Evolutionary conservation across 2,797 vertebrate species (phyloP), one percentile per base, ranked within the genome.

Genomic region (Ctenopoma kingsleyae): DNA sequence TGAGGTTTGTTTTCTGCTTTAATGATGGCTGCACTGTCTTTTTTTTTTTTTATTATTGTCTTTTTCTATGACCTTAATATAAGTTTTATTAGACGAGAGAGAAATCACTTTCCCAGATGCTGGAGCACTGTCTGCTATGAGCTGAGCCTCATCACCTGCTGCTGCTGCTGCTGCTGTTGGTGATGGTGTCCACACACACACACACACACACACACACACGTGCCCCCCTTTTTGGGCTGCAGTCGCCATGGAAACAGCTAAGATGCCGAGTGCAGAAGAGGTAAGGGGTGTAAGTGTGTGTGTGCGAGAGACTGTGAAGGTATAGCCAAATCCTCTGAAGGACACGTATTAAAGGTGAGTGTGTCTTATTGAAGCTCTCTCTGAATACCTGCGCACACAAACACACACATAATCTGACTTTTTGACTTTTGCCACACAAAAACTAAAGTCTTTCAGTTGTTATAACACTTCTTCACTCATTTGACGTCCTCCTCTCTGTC

Each of bases 171-270:
- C 50, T 81, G 74, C 68, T 65, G 59, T 30, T 50, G 61, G 44
- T 81, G 74, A 68, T 65, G 64, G 48, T 50, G 57, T 53, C 17
- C 64, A 51, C 76, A 63, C 70, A 40, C 77, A 78, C 74, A 51
- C 82, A 70, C 56, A 67, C 67, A 56, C 78, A 63, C 70, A 48
- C 60, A 25, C 75, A 38, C 49, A 38, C 22, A 41, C 52, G 12
- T 40, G 15, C 63, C 36, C 9, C 65, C 57, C 74, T 49, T 72
- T 69, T 80, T 76, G 61, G 64, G 74, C 67, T 90, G 87, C 84
- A 87, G 90, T 82, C 61, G 51, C 84, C 91, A 94, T 94, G 93
- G 94, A 93, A 94, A 94, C 94, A 94, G 85, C 87, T 73, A 91
- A 91, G 92, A 93, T 93, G 93, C 92, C 53, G 87, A 89, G 81